These are phyloP conservation scores for Pampusana beccarii DNA, from an alignment of 2,113 vertebrate genomes.

Conservation along the genomic window DNA sequence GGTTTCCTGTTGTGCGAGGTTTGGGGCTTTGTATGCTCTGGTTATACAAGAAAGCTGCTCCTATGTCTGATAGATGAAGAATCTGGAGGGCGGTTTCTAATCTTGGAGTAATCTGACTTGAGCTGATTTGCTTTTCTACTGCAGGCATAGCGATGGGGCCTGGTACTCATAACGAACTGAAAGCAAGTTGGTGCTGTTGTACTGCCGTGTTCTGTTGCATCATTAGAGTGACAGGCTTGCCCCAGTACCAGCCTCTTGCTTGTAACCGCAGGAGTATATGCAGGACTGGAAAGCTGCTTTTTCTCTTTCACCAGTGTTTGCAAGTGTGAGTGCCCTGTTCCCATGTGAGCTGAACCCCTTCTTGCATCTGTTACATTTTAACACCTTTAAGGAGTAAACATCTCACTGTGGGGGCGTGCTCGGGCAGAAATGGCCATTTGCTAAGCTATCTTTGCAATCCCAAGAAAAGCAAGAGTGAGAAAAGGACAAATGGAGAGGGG, in stretches of 20 bases:
- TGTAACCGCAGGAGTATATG: neutral
- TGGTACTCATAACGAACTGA: neutral
- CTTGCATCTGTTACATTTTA: neutral
- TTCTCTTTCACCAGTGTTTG: neutral
- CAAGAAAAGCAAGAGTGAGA: neutral
- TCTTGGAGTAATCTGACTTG: neutral
- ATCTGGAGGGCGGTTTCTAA: neutral
- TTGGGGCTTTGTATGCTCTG: neutral
- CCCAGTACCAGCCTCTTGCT: neutral
- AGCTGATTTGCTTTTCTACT: neutral
- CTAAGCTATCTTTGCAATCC: neutral
- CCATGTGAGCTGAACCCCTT: neutral
- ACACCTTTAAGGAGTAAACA: neutral
- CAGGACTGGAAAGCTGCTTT: neutral
- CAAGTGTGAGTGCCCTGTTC: neutral
- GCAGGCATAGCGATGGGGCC: rapidly evolving
- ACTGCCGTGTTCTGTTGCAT: neutral
- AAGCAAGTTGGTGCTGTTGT: neutral
- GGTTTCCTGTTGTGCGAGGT: neutral
- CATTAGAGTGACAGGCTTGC: neutral
- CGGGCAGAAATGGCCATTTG: neutral
- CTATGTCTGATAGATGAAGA: neutral
- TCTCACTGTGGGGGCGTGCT: rapidly evolving
- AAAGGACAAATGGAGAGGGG: neutral
- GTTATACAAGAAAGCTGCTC: neutral